phyloP scores from a whole-genome alignment of 1,140 invertebrate genomes.

The Rhizoglyphus robini region DNA sequence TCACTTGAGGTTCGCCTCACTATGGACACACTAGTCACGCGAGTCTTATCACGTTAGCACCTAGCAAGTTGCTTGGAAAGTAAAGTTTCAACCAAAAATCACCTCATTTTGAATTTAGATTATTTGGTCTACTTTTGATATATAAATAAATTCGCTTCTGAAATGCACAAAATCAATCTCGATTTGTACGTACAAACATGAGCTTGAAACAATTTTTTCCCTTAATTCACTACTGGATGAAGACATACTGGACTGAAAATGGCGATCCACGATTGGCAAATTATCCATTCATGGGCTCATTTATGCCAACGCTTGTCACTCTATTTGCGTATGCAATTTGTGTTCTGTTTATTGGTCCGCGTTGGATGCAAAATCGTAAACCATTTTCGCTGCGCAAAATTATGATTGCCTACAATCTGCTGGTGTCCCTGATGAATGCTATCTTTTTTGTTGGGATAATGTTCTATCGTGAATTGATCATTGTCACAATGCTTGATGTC shows the following conservation, averaged over 20 bases:
- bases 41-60: too few species aligned
- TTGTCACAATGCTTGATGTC: neutral
- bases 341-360: conserved; percentile 30
- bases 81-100: too few species aligned
- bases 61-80: too few species aligned
- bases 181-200: too few species aligned
- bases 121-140: too few species aligned
- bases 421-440: conserved; percentile 33
- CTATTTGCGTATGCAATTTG: conserved; percentile 23
- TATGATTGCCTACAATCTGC: conserved; percentile 35
- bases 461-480: neutral
- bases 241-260: conserved; percentile 15
- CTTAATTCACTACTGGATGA: conserved; percentile 15
- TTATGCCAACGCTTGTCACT: conserved; percentile 18
- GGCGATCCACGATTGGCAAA: conserved; percentile 21
- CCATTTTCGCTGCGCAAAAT: conserved; percentile 33
- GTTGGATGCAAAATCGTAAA: conserved; percentile 34
- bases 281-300: conserved; percentile 15
- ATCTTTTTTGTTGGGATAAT: conserved; percentile 30
- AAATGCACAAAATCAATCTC: too few species aligned
- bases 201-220: too few species aligned
- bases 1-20: too few species aligned
- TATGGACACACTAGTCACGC: too few species aligned
- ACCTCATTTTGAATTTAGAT: too few species aligned
- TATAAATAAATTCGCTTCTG: too few species aligned